Percentiles rank a stretch among this genome's conserved stretches.
These are phyloP conservation scores for Acleris holmiana DNA, from an alignment of 2,888 invertebrate genomes.

Conservation along the genomic window DNA sequence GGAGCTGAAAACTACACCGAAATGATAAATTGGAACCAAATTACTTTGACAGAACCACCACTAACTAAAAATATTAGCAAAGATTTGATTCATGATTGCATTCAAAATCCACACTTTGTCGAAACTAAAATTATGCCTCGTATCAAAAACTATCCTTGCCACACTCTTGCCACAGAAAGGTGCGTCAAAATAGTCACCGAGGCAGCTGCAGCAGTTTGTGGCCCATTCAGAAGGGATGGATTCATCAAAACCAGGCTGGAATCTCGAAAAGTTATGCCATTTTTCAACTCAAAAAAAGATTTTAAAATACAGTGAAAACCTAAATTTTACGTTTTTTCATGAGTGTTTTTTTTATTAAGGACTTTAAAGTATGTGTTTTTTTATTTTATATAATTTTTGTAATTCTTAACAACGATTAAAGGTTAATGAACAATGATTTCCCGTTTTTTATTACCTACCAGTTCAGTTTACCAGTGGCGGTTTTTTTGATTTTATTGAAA, in stretches of 20 bases:
- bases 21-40: no score
- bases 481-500: background rate
- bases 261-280: background rate
- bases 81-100: no score
- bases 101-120: no score
- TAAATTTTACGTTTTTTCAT: background rate
- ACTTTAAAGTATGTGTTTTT: no score
- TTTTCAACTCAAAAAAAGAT: background rate
- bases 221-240: background rate
- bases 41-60: no score
- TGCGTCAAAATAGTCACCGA: constrained; percentile 1
- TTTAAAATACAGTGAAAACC: background rate
- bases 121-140: no score
- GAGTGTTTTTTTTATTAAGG: background rate
- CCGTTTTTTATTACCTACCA: background rate
- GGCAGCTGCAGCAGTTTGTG: background rate
- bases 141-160: background rate
- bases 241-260: background rate
- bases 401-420: no score
- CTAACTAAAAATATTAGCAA: no score
- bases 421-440: background rate
- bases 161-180: background rate
- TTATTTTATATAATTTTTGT: no score
- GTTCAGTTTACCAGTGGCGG: background rate
- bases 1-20: no score